Conservation (phyloP, 2,888 invertebrate species). For the Drosophila putrida region DNA sequence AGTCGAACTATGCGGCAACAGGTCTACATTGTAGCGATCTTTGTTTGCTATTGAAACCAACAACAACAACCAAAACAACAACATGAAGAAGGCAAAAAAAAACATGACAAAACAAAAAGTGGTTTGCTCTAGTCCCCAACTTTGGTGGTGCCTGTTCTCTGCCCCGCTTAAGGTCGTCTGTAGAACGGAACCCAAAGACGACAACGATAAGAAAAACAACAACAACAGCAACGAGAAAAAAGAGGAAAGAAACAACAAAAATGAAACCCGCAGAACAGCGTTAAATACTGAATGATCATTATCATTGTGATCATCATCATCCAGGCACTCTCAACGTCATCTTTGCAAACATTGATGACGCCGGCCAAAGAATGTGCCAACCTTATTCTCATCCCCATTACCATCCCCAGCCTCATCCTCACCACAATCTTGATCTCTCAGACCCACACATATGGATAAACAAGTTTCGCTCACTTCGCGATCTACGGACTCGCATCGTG, state of each 20-base stretch:
- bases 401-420: constrained; percentile 4
- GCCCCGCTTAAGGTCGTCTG: constrained; percentile 80
- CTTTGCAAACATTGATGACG: constrained; percentile 58
- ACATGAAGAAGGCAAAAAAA: constrained; percentile 33
- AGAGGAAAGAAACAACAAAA: no score
- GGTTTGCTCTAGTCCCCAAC: constrained; percentile 78
- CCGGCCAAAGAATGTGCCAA: constrained; percentile 64
- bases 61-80: constrained; percentile 28
- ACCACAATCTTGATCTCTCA: constrained; percentile 2
- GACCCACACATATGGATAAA: constrained; percentile 33
- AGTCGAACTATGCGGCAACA: constrained; percentile 71
- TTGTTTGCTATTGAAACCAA: constrained; percentile 35
- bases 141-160: constrained; percentile 47
- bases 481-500: constrained; percentile 39
- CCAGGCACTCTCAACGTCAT: constrained; percentile 31
- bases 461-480: constrained; percentile 50
- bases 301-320: constrained; percentile 26
- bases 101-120: constrained; percentile 54
- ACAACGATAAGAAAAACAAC: constrained; percentile 28
- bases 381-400: constrained; percentile 10
- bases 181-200: constrained; percentile 74
- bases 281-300: constrained; percentile 38
- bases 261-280: constrained; percentile 13
- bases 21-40: constrained; percentile 58
- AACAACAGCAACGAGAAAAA: no score